Evolutionary conservation across 2,797 vertebrate genomes (phyloP), one percentile per base, ranked within the genome.

Genomic region (Podargus strigoides): DNA sequence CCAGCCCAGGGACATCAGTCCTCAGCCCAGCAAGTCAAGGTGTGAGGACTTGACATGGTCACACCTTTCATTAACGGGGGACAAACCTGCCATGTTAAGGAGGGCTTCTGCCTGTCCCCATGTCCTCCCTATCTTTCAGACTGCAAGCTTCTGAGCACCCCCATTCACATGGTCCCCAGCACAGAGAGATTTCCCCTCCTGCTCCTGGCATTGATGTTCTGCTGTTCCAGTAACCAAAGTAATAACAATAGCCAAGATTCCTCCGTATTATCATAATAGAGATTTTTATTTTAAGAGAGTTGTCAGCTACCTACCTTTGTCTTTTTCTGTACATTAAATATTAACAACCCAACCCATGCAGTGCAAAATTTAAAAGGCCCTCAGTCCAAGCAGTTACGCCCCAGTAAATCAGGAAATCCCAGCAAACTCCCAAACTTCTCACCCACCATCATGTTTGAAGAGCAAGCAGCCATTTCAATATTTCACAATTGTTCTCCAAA

Each of bases 251-350:
- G 59, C 41, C 82, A 67, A 64, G 47, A 60, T 76, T 83, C 68
- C 44, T 86, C 42, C 6, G 34, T 24, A 58, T 55, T 77, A 39
- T 44, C 56, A 50, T 76, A 76, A 58, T 5, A 44, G 28, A 87
- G 30, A 41, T 60, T 93, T 83, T 78, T 72, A 49, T 76, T 92
- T 91, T 52, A 60, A 49, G 73, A 53, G 34, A 59, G 14, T 56
- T 89, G 44, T 44, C 91, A 94, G 41, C 76, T 93, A n/a, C 53
- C 52, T 70, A 28, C 32, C 27, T 87, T 87, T 70, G 39, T 59
- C 60, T 92, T 85, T 92, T 87, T 72, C 75, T 47, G 28, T 62
- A 53, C n/a, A 66, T 93, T 75, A 95, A 96, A 86, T 86, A 93
- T 92, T 91, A 83, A 87, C 72, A 47, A 59, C 37, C 22, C 72